Evolutionary conservation across 2,113 vertebrate genomes (phyloP).

Genomic region (Australoheros scitulus): DNA sequence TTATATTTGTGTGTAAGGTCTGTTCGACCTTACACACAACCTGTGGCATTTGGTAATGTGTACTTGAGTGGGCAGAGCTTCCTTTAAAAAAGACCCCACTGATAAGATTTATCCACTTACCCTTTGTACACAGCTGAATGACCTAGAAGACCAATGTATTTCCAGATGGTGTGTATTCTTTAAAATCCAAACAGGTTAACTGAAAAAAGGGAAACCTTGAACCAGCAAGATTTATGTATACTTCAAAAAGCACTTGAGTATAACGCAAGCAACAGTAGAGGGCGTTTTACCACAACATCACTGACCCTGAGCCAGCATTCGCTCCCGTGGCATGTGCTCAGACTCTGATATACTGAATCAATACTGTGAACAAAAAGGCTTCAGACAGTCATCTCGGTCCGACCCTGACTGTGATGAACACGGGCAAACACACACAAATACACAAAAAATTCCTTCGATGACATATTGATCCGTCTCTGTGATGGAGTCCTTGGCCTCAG

Average conservation of each 20-base stretch:
- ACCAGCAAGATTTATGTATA: not conserved
- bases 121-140: not conserved
- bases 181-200: not conserved
- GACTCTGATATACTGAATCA: constrained; percentile 35
- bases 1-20: not conserved
- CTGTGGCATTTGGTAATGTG: not conserved
- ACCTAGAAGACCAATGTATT: not conserved
- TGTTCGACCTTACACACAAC: not conserved
- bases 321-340: constrained; percentile 26
- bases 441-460: constrained; percentile 24
- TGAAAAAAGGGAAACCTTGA: not conserved
- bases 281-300: constrained; percentile 15
- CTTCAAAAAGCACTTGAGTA: not conserved
- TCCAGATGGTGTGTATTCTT: not conserved
- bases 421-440: constrained; percentile 1
- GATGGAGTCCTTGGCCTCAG: constrained; percentile 46
- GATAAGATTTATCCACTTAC: constrained; percentile 12
- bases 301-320: constrained; percentile 1
- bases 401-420: constrained; percentile 39
- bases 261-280: constrained; percentile 23
- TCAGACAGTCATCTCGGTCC: constrained; percentile 17
- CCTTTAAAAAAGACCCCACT: not conserved
- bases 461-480: constrained; percentile 48
- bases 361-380: constrained; percentile 32
- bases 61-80: not conserved